Base-by-base conservation (phyloP, 1,140 invertebrate species). In the Drosophila jambulina region DNA sequence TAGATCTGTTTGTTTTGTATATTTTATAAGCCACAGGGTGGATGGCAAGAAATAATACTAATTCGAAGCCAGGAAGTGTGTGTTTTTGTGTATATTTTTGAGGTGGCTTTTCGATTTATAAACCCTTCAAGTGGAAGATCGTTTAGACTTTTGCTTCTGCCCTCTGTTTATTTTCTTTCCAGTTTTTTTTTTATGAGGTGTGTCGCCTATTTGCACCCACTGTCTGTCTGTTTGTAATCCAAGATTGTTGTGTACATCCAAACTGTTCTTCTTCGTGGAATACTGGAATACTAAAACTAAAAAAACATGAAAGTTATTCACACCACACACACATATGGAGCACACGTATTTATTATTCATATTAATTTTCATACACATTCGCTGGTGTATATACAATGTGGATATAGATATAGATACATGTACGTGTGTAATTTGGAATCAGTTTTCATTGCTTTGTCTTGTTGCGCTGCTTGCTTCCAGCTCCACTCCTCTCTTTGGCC, bases 391-490 rank as follows among this genome's bases (percentile, higher is more conserved):
- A 67, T 25, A 49, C 17, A 12, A 57, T 53, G 42, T 63, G 34
- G 40, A 54, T 59, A 27, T 53, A 58, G 25, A 51, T 45, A 60
- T 56, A 67, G 27, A 51, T 51, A 51, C 10, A 8, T 19, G 32
- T 51, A 51, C 59, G 32, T 70, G 43, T 34, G 29, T 38, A 56
- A 46, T 78, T 78, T 61, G 75, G 74, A 77, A 78, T 78, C 74
- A 77, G 75, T 78, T 78, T 78, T 78, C 75, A 78, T 71, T 70
- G 75, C 75, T 78, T 78, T 60, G 65, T 72, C 58, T 70, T 78
- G 51, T 56, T 75, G 53, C 53, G 53, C 53, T 38, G 53, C 53
- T 38, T 54, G 49, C 49, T 51, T 32, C n/a, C 49, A 32, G 53
- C 53, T 63, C 58, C 53, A 48, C 62, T 54, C 51, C 46, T 54